Evolutionary conservation across 1,140 invertebrate genomes (phyloP), one percentile per base, ranked within the genome.

Genomic region (Drosophila lini): DNA sequence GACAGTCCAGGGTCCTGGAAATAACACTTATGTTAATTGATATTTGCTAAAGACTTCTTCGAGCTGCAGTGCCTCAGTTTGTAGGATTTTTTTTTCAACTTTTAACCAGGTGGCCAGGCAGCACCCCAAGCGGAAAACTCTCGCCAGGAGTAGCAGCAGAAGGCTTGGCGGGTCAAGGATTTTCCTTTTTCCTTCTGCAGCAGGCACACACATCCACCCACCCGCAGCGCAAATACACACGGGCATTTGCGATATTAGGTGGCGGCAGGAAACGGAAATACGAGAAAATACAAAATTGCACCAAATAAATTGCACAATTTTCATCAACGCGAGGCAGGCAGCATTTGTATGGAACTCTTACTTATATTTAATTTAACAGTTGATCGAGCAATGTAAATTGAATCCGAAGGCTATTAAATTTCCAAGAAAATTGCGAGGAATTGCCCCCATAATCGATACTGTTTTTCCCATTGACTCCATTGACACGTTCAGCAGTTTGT

Each of bases 11-110:
- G 25, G 61, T 10, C 50, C 42, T 9, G 42, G 13, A 25, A 16
- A 62, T 22, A 73, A 81, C 61, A 79, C 74, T 78, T 82, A 75
- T 75, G 41, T 68, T 86, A 85, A 86, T 74, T 78, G 61, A 68
- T 75, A 85, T 86, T 78, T 75, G 40, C 53, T 28, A 8, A 75
- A 63, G 48, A 31, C 59, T 41, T 52, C 56, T 38, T 41, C 13
- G 3, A 16, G 45, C 38, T 38, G 41, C 25, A 65, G n/a, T 34
- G 47, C 32, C 47, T 36, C 22, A 38, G 19, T n/a, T 53, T 53
- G 7, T 8, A 9, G 31, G 22, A 52, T 19, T 42, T 71, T 19
- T 19, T 32, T 13, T 19, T 32, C 5, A 1, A 0, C 31, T 9
- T 32, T 45, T 61, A 13, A 38, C 36, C 63, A 57, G 42, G 64